Conservation (phyloP, 2,113 vertebrate species). For the Pardalotus punctatus region DNA sequence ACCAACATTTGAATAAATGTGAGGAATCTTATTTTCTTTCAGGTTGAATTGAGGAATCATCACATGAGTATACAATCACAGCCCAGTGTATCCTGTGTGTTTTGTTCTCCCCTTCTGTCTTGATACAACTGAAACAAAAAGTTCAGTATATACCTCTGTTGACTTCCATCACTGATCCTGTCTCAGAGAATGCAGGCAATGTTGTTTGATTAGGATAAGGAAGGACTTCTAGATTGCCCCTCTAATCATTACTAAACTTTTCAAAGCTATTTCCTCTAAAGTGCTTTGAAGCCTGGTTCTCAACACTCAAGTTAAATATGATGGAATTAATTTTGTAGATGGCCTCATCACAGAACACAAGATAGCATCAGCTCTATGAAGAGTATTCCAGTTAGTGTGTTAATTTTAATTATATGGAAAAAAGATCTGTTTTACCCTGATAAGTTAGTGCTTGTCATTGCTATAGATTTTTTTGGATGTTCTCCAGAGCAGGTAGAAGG, state of each 20-base stretch:
- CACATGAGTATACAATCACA: not conserved
- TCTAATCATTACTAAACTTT: not conserved
- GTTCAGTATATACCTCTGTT: not conserved
- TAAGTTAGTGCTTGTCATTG: conserved; percentile 17
- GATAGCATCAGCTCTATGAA: conserved; percentile 21
- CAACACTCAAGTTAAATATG: conserved; percentile 9
- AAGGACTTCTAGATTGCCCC: not conserved
- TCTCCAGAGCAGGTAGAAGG: conserved; percentile 48
- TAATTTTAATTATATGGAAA: conserved; percentile 41
- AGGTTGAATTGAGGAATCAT: not conserved
- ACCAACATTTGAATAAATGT: not conserved
- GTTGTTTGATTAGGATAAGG: not conserved
- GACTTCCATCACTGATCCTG: not conserved
- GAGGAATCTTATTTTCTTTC: not conserved
- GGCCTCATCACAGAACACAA: not conserved
- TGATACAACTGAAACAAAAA: not conserved
- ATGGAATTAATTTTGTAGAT: conserved; percentile 38
- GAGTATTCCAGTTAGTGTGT: conserved; percentile 4
- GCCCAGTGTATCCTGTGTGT: not conserved
- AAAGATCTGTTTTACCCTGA: conserved; percentile 33
- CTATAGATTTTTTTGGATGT: conserved; percentile 9
- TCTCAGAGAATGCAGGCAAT: not conserved
- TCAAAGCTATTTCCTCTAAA: conserved; percentile 1
- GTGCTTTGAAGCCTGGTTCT: not conserved
- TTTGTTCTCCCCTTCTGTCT: not conserved